Base-by-base conservation (phyloP, 2,888 invertebrate species). In the Agrochola lychnidis region DNA sequence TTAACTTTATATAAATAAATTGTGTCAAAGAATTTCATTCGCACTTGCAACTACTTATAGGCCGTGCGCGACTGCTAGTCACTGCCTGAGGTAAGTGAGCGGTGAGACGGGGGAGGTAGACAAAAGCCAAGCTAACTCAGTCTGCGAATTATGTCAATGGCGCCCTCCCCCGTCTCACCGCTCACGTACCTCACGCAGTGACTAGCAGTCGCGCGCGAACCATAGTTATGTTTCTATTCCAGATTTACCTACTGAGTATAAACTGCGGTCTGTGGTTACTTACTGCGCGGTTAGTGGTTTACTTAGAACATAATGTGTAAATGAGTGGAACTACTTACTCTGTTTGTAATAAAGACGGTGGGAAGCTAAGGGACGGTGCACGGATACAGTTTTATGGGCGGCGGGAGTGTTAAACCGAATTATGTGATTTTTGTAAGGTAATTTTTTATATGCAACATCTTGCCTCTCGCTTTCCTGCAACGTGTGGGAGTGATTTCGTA, bases 291-390 rank as follows among this genome's bases (percentile, higher is more conserved):
- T 78, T 78, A 81, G 72, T 70, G 61, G 66, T 40, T 64, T 66
- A 70, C 72, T 73, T 36, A 25, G 66, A 73, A 70, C 45, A 66
- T 73, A 73, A 73, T 57, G 73, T 62, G 64, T 79, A 79, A 81
- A 73, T 79, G 61, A 73, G 66, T 61, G 69, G 66, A 84, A 79
- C 73, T 53, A 69, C 48, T 51, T 57, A 63, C 73, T 61, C 9
- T 62, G 79, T 57, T 64, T 59, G 84, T 79, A 73, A 73, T 84
- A 81, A 84, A 79, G 61, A 36, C 25, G 36, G 59, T 14, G 48
- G 69, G 40, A 83, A 66, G 56, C 48, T 25, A 72, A 59, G 56
- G 61, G 66, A 9, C 40, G 57, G 59, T 61, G 45, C 64, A 56
- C 40, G 71, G 70, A 71, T 61, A 56, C 25, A 36, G 45, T 66